Percentiles rank a stretch among this genome's conserved stretches.
phyloP scores from a whole-genome alignment of 2,888 invertebrate genomes.

The Troides oblongomaculatus region DNA sequence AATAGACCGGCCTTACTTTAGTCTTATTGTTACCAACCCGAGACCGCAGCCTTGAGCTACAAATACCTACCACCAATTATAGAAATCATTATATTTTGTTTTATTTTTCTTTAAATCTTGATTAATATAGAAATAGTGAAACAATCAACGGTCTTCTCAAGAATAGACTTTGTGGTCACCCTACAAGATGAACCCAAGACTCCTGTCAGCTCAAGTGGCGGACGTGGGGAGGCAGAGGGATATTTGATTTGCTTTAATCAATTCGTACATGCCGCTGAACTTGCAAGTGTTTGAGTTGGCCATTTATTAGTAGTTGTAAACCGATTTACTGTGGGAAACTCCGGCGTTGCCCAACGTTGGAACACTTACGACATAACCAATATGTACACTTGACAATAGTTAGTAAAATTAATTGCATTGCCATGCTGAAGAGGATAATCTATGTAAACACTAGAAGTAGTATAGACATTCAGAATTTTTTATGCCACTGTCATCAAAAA shows the following conservation, averaged over 20 bases:
- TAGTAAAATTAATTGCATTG: no score
- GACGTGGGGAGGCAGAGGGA: slow-evolving; percentile 45
- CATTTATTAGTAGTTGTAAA: slow-evolving; percentile 33
- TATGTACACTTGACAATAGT: background rate
- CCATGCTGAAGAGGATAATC: no score
- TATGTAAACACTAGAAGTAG: no score
- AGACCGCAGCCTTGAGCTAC: no score
- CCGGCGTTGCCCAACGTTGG: background rate
- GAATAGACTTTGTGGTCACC: slow-evolving; percentile 36
- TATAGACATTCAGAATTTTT: no score
- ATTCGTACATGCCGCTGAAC: slow-evolving; percentile 37
- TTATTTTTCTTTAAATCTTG: no score
- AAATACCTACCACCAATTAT: no score
- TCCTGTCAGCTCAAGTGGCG: slow-evolving; percentile 43
- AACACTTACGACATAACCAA: background rate
- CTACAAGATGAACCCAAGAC: slow-evolving; percentile 48
- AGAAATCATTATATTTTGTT: no score
- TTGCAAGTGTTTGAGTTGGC: slow-evolving; percentile 35
- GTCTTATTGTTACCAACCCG: no score
- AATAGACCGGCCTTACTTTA: no score
- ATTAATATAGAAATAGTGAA: no score
- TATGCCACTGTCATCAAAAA: no score
- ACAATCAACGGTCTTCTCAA: background rate
- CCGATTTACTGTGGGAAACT: slow-evolving; percentile 22
- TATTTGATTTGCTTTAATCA: slow-evolving; percentile 65